Evolutionary conservation across 2,888 invertebrate species (phyloP), one percentile per base, ranked within the genome.

Genomic region (Diadegma fenestrale): DNA sequence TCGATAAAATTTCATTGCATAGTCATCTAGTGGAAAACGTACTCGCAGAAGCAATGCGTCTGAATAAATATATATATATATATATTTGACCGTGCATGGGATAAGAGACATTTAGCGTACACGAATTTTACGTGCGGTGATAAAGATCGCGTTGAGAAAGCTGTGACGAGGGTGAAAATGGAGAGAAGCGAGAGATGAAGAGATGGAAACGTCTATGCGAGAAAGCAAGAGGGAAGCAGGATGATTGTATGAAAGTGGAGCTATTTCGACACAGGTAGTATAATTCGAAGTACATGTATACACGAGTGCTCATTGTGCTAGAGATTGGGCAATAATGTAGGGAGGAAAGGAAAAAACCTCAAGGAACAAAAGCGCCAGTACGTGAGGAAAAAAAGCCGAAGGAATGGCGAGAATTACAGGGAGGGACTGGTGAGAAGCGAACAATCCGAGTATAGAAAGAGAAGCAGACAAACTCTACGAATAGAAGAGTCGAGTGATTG

Each of bases 271-370:
- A 22, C 63, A n/a, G 45, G 30, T 8, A 43, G 26, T 30, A 63
- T 63, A 79, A 72, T 79, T 63, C 54, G 48, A 8, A 51, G 48
- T 63, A 71, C 68, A 58, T 77, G 63, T 66, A 77, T 79, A 63
- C 26, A 71, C 61, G 72, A 80, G 45, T 80, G 33, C 51, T 51
- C 41, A 69, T 75, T 66, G 77, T 43, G 81, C 54, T 64, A 72
- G 79, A 87, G 86, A 87, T 87, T 87, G 81, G 79, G 86, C 84
- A 87, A 87, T 88, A 88, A 88, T 87, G 85, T 80, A 85, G 82
- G 85, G 80, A 84, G 19, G 22, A 85, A 77, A 66, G 82, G 77
- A 37, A 37, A 54, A 84, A 80, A 66, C 45, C 72, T 81, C 77
- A 45, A 26, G 66, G 45, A 80, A 71, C n/a, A n/a, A 72, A 48